Evolutionary conservation across 2,888 invertebrate genomes (phyloP).

Genomic region (Arge pagana): DNA sequence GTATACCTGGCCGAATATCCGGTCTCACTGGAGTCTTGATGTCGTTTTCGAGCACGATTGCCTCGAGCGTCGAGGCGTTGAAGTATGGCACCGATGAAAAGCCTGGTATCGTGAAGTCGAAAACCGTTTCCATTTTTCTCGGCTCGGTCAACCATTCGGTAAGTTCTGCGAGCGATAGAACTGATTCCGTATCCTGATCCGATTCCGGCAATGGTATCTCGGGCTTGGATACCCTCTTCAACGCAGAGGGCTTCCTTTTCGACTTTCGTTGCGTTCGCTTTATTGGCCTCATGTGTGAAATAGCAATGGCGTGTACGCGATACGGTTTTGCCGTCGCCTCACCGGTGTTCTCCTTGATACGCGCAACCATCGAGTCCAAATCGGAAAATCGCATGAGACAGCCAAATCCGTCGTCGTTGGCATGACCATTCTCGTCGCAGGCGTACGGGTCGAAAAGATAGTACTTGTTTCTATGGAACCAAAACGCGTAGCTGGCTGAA

Average conservation of each 20-base stretch:
- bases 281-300: slow-evolving; percentile 43
- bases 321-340: slow-evolving; percentile 35
- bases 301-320: slow-evolving; percentile 42
- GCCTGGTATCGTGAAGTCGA: slow-evolving; percentile 35
- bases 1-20: too few species aligned
- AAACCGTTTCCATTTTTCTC: slow-evolving; percentile 20
- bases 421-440: slow-evolving; percentile 44
- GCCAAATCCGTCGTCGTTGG: slow-evolving; percentile 33
- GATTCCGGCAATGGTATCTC: neutral
- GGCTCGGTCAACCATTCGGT: slow-evolving; percentile 39
- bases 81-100: slow-evolving; percentile 41
- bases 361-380: slow-evolving; percentile 34
- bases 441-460: slow-evolving; percentile 51
- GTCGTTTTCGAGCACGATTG: slow-evolving; percentile 44
- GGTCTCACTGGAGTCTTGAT: slow-evolving; percentile 39
- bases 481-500: slow-evolving; percentile 48
- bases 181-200: slow-evolving; percentile 18
- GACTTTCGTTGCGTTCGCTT: slow-evolving; percentile 12
- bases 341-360: slow-evolving; percentile 40
- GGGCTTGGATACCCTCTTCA: slow-evolving; percentile 11
- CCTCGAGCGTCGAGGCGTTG: slow-evolving; percentile 46
- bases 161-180: slow-evolving; percentile 41
- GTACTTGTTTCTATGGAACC: slow-evolving; percentile 38
- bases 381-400: slow-evolving; percentile 44
- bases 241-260: slow-evolving; percentile 14